These are phyloP conservation scores for Diceros bicornis DNA, from an alignment of 2,797 vertebrate species.

Conservation along the genomic window DNA sequence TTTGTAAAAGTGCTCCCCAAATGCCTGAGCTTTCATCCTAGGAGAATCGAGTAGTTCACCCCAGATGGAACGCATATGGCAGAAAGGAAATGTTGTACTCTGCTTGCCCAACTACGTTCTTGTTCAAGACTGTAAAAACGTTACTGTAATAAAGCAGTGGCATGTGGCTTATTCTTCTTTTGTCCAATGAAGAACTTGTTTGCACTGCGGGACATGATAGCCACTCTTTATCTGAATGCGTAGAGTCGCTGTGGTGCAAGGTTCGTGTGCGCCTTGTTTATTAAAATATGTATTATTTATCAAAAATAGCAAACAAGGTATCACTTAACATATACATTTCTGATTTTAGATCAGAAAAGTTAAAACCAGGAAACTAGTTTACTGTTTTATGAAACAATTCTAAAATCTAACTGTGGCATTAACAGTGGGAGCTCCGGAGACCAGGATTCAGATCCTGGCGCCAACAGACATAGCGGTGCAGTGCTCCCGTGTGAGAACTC, in stretches of 20 bases:
- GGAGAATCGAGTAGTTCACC: background rate
- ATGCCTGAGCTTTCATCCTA: background rate
- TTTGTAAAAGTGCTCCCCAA: background rate
- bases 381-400: background rate
- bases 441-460: background rate
- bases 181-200: background rate
- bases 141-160: background rate
- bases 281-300: background rate
- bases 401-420: background rate
- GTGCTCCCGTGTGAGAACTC: background rate
- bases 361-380: background rate
- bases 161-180: background rate
- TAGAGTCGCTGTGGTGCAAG: background rate
- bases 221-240: background rate
- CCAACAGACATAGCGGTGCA: background rate
- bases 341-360: conserved; percentile 9
- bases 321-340: background rate
- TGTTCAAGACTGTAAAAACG: conserved; percentile 15
- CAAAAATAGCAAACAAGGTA: background rate
- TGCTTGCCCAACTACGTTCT: background rate
- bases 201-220: background rate
- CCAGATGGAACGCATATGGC: background rate
- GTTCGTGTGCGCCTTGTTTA: background rate
- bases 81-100: background rate
- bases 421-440: background rate